Base-by-base conservation (phyloP, 2,797 vertebrate species). In the Gephyroberyx darwinii region DNA sequence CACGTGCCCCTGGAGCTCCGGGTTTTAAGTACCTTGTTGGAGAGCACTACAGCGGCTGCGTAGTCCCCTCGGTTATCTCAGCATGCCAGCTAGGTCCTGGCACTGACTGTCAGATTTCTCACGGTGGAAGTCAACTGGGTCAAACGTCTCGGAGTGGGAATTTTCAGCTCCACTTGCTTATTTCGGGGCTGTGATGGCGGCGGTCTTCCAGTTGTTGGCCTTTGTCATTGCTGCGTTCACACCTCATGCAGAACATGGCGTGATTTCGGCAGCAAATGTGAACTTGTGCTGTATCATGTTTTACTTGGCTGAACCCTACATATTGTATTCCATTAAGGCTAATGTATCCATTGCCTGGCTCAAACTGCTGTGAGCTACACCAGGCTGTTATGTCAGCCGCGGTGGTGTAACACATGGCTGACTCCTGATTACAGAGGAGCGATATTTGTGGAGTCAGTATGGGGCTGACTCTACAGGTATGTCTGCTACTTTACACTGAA, bases 361-460 rank as follows among this genome's bases (percentile, higher is more conserved):
- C 58, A 30, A 76, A 45, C 61, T 45, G 68, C 19, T 0, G 31
- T 58, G 71, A 69, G 47, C 26, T 26, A 26, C 26, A 26, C 26
- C 26, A 26, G 26, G 26, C 63, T 60, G 74, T 66, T 71, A 39
- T 77, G 75, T 79, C 61, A 71, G 80, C 19, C 14, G 41, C 70
- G 37, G 75, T 68, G 67, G 31, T 62, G 75, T 78, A 76, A 78
- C 80, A 80, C 82, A 72, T 62, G 77, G 60, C 62, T 75, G 74
- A 75, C 76, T 85, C 75, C 78, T 79, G 68, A 80, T 83, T 77
- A 85, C 82, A 86, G 82, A 74, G 70, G 30, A 65, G 71, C 73
- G 51, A 67, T 74, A 78, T 81, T 86, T 71, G 76, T 73, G 78
- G 50, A 83, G 80, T 78, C 61, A 26, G 62, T 69, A 67, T 39